Percentiles rank a stretch among this genome's conserved stretches.
Evolutionary conservation across 2,113 vertebrate genomes (phyloP).

Genomic region (Myotis davidii): DNA sequence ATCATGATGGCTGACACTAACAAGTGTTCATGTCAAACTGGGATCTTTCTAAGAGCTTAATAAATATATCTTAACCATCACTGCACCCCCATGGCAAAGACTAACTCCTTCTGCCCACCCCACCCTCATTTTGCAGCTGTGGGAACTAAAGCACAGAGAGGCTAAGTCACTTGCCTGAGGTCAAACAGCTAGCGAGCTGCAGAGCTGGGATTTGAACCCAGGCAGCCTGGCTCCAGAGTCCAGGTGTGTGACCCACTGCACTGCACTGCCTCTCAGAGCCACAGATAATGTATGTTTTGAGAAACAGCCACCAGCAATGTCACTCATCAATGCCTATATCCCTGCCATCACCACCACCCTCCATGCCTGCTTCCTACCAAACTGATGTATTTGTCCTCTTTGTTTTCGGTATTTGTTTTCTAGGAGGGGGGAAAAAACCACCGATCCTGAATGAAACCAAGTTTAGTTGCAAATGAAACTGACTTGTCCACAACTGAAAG

Average conservation of each 20-base stretch:
- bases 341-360: not conserved
- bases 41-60: not conserved
- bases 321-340: not conserved
- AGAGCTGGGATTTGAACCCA: not conserved
- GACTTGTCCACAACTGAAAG: constrained; percentile 47
- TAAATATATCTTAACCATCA: not conserved
- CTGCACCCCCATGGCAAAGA: not conserved
- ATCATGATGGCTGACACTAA: fast-evolving
- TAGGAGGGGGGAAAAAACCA: not conserved
- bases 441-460: constrained; percentile 71
- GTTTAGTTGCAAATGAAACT: constrained; percentile 47
- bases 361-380: not conserved
- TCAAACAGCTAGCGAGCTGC: not conserved
- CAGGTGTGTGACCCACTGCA: not conserved
- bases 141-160: not conserved
- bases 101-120: fast-evolving
- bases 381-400: not conserved
- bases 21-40: fast-evolving
- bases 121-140: not conserved
- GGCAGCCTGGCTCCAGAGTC: not conserved
- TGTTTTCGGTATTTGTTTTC: constrained; percentile 31
- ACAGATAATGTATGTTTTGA: not conserved
- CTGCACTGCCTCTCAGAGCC: not conserved
- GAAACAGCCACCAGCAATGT: not conserved
- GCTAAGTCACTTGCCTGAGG: not conserved